phyloP scores from a whole-genome alignment of 2,888 invertebrate genomes.

The Ochropacha duplaris region DNA sequence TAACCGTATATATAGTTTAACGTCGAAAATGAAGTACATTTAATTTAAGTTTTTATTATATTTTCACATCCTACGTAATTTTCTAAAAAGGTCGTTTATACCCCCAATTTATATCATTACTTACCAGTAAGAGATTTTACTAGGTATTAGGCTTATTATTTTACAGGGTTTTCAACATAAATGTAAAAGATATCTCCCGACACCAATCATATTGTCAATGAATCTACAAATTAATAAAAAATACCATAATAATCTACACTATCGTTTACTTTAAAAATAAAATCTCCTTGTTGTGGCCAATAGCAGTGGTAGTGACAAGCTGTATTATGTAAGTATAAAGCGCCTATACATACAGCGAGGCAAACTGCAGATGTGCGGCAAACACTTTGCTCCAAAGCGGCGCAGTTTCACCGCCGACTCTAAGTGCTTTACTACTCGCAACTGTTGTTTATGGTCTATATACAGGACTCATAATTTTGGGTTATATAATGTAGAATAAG shows the following conservation, averaged over 20 bases:
- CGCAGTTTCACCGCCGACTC: constrained; percentile 1
- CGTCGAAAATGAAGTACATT: neutral
- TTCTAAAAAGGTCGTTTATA: too few species aligned
- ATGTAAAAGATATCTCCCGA: too few species aligned
- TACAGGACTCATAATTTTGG: neutral
- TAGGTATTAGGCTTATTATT: too few species aligned
- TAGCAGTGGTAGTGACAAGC: neutral
- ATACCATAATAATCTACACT: too few species aligned
- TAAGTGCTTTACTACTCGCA: neutral
- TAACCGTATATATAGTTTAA: neutral
- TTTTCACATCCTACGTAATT: too few species aligned
- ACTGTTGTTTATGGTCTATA: neutral
- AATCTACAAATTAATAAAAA: too few species aligned
- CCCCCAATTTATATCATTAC: too few species aligned
- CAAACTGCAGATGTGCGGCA: constrained; percentile 1
- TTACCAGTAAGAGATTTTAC: too few species aligned
- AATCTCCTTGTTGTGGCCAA: neutral
- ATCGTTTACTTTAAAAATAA: constrained; percentile 1
- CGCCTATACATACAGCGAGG: constrained; percentile 1
- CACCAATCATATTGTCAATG: too few species aligned
- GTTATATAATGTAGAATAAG: neutral
- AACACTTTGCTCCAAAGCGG: neutral
- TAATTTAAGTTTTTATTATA: too few species aligned
- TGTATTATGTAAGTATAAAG: constrained; percentile 1
- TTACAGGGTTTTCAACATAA: too few species aligned